Conservation (phyloP, 1,140 invertebrate species). For the Psix sp. region DNA sequence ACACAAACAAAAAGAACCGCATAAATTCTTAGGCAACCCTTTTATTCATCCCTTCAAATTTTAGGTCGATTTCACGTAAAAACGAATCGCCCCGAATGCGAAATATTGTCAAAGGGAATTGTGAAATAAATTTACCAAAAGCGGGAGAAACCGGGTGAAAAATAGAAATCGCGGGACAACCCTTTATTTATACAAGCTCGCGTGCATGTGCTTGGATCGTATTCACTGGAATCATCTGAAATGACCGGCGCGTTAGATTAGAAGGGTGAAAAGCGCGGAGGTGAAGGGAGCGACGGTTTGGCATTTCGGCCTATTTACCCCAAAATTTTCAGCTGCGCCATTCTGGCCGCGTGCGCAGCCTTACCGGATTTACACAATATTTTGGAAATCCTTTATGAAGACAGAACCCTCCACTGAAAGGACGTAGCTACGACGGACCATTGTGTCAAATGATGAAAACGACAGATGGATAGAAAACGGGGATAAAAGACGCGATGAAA, state of each 20-base stretch:
- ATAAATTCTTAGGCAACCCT: slow-evolving; percentile 51
- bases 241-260: slow-evolving; percentile 55
- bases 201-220: slow-evolving; percentile 51
- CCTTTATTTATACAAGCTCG: slow-evolving; percentile 75
- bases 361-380: slow-evolving; percentile 77
- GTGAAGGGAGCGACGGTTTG: slow-evolving; percentile 28
- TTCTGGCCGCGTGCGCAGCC: slow-evolving; percentile 52
- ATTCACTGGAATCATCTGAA: slow-evolving; percentile 51
- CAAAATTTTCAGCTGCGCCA: slow-evolving; percentile 73
- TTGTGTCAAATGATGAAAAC: slow-evolving; percentile 66
- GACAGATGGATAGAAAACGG: slow-evolving; percentile 71
- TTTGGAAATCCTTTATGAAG: slow-evolving; percentile 77
- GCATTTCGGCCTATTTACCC: slow-evolving; percentile 71
- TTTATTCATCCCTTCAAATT: slow-evolving; percentile 45
- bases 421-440: slow-evolving; percentile 60
- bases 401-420: slow-evolving; percentile 59
- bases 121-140: slow-evolving; percentile 50
- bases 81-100: slow-evolving; percentile 40
- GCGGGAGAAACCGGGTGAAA: slow-evolving; percentile 34
- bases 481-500: slow-evolving; percentile 45
- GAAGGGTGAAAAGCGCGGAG: slow-evolving; percentile 39
- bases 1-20: slow-evolving; percentile 11
- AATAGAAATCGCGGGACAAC: slow-evolving; percentile 66
- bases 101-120: slow-evolving; percentile 46
- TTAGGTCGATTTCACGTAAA: slow-evolving; percentile 54